A percentile compares a stretch with the other conserved stretches of the same genome.
Conservation (phyloP, 2,113 vertebrate species). For the Mystacornis crossleyi region DNA sequence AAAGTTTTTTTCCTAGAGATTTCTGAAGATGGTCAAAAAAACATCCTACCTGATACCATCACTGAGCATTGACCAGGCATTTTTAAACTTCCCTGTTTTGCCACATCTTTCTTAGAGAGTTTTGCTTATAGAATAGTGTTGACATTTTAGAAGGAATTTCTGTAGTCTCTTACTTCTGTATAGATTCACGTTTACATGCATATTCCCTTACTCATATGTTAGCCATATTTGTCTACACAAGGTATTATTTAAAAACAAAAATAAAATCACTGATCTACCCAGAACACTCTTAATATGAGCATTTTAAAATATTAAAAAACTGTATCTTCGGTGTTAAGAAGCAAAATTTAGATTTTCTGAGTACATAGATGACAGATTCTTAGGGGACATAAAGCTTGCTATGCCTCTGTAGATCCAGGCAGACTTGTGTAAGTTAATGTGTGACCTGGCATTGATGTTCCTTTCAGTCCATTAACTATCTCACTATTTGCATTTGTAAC, state of each 20-base stretch:
- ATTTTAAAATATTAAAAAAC: background rate
- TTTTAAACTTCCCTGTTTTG: background rate
- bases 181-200: background rate
- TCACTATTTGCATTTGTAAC: background rate
- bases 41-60: background rate
- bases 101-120: no score
- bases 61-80: background rate
- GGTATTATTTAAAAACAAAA: background rate
- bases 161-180: background rate
- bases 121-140: background rate
- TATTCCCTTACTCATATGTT: background rate
- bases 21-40: background rate
- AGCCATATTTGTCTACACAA: background rate
- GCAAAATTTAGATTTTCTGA: background rate
- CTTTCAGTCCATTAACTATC: background rate
- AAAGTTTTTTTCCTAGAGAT: background rate
- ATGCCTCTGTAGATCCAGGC: background rate
- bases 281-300: background rate
- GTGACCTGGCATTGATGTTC: background rate
- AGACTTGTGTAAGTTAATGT: background rate
- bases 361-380: background rate
- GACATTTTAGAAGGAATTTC: background rate
- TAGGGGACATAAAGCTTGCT: background rate
- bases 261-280: background rate
- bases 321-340: background rate